Base-by-base conservation (phyloP, 2,888 invertebrate genomes). In the Masnerella sp. region DNA sequence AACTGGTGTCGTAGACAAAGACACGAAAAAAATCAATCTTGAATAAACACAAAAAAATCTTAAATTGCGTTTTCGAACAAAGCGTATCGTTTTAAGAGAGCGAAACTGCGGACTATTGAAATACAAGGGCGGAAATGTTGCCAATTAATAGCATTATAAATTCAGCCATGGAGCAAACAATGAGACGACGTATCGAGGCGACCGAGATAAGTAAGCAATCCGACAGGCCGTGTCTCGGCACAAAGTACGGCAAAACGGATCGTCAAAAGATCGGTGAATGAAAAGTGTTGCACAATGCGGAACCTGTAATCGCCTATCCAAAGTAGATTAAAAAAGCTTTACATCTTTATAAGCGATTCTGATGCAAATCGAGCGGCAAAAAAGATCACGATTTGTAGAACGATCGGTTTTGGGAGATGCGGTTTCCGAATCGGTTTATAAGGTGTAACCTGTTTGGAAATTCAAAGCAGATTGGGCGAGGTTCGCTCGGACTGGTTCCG, bases 101-200 rank as follows among this genome's bases (percentile, higher is more conserved):
- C 12, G 56, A 62, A 67, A 68, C 54, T 20, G 45, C 18, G 32
- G 56, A 1, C 74, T 78, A 83, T 83, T 80, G 81, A 83, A 84
- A 82, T 82, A 83, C 79, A 81, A 81, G 80, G 81, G 81, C 82
- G 82, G 82, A 84, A 82, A 81, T 74, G 76, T 72, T 74, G 77
- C 76, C 82, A 83, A 84, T 85, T 84, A 83, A 85, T 84, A 81
- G 82, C 78, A 78, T 81, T 81, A 81, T 83, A 81, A 83, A 84
- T 83, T 83, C 79, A 80, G 42, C 36, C 67, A 52, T 47, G 68
- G 76, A 81, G 69, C 74, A 76, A 82, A 83, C 83, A 82, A 82
- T 82, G 79, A 80, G 68, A 43, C 59, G 38, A 58, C 45, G 38
- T 59, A 51, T 38, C 49, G 36, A 52, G 38, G 71, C 25, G 54